phyloP scores from a whole-genome alignment of 2,797 vertebrate genomes.

The Lacerta viridis region DNA sequence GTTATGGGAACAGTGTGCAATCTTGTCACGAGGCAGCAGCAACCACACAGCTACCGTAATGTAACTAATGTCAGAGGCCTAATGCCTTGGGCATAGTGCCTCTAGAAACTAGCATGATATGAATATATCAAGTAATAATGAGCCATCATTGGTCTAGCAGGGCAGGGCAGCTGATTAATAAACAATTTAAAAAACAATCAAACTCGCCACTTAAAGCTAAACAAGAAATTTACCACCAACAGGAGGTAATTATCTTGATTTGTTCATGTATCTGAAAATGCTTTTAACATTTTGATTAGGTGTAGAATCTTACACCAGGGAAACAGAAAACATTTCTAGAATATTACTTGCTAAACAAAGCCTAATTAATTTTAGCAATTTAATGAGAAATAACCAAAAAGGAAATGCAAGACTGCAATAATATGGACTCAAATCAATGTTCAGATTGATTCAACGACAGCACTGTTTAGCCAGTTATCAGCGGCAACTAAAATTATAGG shows the following conservation, averaged over 20 bases:
- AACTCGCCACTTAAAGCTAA: not conserved
- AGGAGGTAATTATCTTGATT: constrained; percentile 1
- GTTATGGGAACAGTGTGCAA: not conserved
- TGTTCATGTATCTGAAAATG: not conserved
- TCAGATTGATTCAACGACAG: not conserved
- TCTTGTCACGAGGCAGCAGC: not conserved
- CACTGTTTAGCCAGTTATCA: constrained; percentile 18
- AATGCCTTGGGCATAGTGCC: not conserved
- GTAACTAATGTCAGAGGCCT: not conserved
- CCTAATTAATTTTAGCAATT: constrained; percentile 37
- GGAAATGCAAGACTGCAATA: constrained; percentile 29
- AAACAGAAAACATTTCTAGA: not conserved
- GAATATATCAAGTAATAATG: not conserved
- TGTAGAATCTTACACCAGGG: not conserved
- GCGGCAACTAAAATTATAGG: constrained; percentile 17
- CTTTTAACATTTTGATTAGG: not conserved
- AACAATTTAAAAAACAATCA: not conserved
- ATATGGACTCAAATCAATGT: not conserved
- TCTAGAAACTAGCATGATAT: not conserved
- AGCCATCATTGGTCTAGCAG: not conserved
- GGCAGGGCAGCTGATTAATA: not conserved
- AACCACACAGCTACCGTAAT: not conserved
- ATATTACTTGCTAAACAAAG: constrained; percentile 11
- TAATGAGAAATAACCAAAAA: constrained; percentile 41
- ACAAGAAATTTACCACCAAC: not conserved